Percentiles rank a stretch among this genome's conserved stretches.
phyloP scores from a whole-genome alignment of 2,797 vertebrate species.

The Lepidocolaptes lacrymiger region DNA sequence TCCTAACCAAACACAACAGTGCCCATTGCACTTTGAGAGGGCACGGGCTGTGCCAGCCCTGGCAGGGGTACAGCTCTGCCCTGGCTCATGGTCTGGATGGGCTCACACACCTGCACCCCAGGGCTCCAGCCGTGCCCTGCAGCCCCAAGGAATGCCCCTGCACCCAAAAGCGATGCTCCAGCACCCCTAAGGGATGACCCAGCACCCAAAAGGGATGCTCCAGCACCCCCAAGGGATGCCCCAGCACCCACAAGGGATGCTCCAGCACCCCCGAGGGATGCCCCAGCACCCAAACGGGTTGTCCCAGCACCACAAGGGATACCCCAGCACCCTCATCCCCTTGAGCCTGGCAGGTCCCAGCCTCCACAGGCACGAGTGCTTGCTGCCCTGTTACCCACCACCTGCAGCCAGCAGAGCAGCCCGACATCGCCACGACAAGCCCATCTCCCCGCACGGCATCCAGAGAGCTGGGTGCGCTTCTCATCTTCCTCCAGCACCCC shows the following conservation, averaged over 20 bases:
- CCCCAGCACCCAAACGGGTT: no score
- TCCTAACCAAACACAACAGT: background rate
- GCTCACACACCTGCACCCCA: background rate
- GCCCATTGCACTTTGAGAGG: rapidly evolving
- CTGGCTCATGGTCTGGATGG: rapidly evolving
- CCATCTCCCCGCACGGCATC: background rate
- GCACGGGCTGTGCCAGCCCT: background rate
- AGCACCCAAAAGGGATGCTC: no score
- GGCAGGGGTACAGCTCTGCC: background rate
- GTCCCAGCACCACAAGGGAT: no score
- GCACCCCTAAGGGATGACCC: no score
- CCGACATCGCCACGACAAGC: background rate
- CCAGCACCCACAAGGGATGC: no score
- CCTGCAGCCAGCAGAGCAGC: background rate
- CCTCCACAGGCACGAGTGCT: rapidly evolving
- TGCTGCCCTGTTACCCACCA: background rate
- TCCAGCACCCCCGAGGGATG: no score
- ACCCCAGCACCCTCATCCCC: rapidly evolving
- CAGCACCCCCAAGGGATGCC: no score
- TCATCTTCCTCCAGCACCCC: background rate
- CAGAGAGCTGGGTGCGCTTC: background rate
- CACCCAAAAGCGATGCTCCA: no score
- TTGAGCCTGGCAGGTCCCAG: rapidly evolving
- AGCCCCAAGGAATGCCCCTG: background rate
- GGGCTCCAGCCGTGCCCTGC: background rate